Evolutionary conservation across 2,888 invertebrate genomes (phyloP), one percentile per base, ranked within the genome.

Genomic region (Lysandra coridon): DNA sequence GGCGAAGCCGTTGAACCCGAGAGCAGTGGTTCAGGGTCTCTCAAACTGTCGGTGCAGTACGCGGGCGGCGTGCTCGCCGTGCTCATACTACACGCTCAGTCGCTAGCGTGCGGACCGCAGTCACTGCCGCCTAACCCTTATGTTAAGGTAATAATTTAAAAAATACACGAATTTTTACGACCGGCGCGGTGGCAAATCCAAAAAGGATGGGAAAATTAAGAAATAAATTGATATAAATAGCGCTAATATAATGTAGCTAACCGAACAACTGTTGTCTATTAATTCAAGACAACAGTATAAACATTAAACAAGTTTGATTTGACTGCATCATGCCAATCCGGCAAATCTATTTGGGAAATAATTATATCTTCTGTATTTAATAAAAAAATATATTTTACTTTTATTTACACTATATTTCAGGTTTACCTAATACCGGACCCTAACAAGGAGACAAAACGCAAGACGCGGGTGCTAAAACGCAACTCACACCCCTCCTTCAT

Each of bases 401-500:
- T 49, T 49, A 40, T n/a, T n/a, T 30, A 79, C 37, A 44, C 30
- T 33, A 40, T 73, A 62, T 81, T 85, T 2, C 88, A 95, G 95
- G 95, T 95, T 76, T 99, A 99, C 91, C 95, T 99, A 81, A 96
- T 98, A 84, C 99, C 99, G 10, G 99, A 99, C 90, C 96, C 97
- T 37, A 96, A 96, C 80, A 99, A 99, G 92, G 96, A 96, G 83
- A 99, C 99, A 23, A 99, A 99, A 92, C 95, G 98, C 78, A 99
- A 99, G 93, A 99, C 99, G 0, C 98, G 98, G 91, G 98, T 99
- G 1, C 96, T 99, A 1, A 97, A 97, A 85, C 97, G 97, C 83
- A 98, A 98, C 87, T 98, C 98, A 86, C 98, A 99, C 91, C 99
- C 99, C 0, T 98, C 99, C 30, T 99, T 99, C 92, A 99, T 99